A percentile compares a stretch with the other conserved stretches of the same genome.
These are phyloP conservation scores for Trichopoda pennipes DNA, from an alignment of 2,888 invertebrate genomes.

Conservation along the genomic window DNA sequence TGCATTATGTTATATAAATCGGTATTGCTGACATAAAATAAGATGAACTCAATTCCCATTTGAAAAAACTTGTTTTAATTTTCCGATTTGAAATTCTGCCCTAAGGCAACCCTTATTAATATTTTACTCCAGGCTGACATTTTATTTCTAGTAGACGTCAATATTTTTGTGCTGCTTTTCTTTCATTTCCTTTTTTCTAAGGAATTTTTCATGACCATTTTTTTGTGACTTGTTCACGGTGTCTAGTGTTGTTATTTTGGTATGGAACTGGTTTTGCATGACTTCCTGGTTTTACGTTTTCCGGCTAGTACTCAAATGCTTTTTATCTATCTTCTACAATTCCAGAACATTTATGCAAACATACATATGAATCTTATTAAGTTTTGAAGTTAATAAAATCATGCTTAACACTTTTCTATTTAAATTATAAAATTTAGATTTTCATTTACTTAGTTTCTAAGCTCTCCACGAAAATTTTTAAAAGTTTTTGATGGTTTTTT, in stretches of 20 bases:
- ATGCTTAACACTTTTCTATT: constrained; percentile 29
- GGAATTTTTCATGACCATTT: constrained; percentile 37
- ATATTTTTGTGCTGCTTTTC: neutral
- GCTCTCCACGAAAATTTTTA: constrained; percentile 16
- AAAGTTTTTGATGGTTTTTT: neutral
- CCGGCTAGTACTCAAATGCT: neutral
- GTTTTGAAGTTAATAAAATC: constrained; percentile 50
- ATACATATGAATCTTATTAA: constrained; percentile 35
- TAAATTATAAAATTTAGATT: constrained; percentile 29
- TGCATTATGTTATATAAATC: too few species aligned
- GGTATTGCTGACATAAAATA: too few species aligned
- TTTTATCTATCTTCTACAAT: neutral
- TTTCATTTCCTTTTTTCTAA: constrained; percentile 12
- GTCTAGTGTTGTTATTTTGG: constrained; percentile 37
- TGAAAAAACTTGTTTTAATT: too few species aligned
- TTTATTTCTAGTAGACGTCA: constrained; percentile 3
- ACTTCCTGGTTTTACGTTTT: constrained; percentile 10
- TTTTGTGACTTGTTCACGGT: constrained; percentile 1
- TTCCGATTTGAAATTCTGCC: neutral
- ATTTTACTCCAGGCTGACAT: neutral
- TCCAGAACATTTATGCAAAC: neutral
- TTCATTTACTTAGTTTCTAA: neutral
- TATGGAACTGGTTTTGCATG: constrained; percentile 22
- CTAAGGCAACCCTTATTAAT: neutral
- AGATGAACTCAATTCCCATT: too few species aligned